Percentiles rank a stretch among this genome's conserved stretches.
These are phyloP conservation scores for Lithophane semibrunnea DNA, from an alignment of 2,888 invertebrate species.

Conservation along the genomic window DNA sequence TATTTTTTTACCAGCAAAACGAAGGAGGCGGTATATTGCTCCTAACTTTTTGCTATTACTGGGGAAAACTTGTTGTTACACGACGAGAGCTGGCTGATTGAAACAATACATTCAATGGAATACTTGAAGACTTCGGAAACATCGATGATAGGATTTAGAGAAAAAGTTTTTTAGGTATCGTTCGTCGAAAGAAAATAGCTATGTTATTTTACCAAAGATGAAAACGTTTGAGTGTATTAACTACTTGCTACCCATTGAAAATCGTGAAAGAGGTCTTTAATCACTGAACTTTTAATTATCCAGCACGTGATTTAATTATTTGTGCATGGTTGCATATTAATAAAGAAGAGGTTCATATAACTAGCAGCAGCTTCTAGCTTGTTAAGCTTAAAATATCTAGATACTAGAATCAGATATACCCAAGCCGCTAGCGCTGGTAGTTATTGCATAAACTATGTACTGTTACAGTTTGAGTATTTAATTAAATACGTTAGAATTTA, in stretches of 20 bases:
- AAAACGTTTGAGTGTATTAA: background rate
- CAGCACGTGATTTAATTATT: background rate
- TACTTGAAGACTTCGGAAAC: slow-evolving; percentile 33
- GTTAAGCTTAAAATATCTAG: background rate
- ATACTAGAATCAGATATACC: background rate
- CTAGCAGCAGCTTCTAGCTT: background rate
- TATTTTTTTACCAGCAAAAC: slow-evolving; percentile 47
- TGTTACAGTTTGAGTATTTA: slow-evolving; percentile 19
- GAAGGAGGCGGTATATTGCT: slow-evolving; percentile 41
- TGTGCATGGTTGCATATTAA: background rate
- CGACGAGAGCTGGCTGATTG: slow-evolving; percentile 37
- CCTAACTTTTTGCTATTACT: slow-evolving; percentile 58
- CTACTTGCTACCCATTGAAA: background rate
- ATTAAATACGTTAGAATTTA: slow-evolving; percentile 18
- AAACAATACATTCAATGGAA: slow-evolving; percentile 48
- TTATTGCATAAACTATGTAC: slow-evolving; percentile 13
- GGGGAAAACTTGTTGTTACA: slow-evolving; percentile 43
- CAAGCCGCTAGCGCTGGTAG: background rate
- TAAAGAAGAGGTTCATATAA: background rate
- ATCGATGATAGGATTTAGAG: slow-evolving; percentile 26
- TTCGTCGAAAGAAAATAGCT: slow-evolving; percentile 25
- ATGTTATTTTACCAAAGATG: slow-evolving; percentile 2
- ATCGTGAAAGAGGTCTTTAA: background rate
- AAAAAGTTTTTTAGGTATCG: slow-evolving; percentile 32
- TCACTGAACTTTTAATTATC: background rate